A percentile compares a stretch with the other conserved stretches of the same genome.
phyloP scores from a whole-genome alignment of 1,140 invertebrate genomes.

The Drosophila albomicans region DNA sequence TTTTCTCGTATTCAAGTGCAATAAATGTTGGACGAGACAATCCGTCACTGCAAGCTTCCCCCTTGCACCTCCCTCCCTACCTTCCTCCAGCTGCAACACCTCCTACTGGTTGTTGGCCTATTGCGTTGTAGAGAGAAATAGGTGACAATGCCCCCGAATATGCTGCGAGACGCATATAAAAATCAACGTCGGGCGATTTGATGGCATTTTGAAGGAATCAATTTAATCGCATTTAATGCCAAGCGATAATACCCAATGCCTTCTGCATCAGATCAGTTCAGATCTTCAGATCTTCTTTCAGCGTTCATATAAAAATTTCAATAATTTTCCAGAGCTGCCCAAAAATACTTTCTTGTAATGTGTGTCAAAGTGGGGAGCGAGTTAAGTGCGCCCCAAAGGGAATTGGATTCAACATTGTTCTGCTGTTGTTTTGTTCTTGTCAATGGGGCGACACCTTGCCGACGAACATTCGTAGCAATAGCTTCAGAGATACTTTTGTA shows the following conservation, averaged over 20 bases:
- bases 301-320: conserved; percentile 71
- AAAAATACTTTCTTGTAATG: conserved; percentile 55
- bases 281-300: conserved; percentile 33
- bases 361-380: conserved; percentile 45
- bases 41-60: conserved; percentile 55
- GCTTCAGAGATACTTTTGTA: conserved; percentile 16
- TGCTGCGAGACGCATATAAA: conserved; percentile 55
- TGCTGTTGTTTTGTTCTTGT: conserved; percentile 23
- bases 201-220: conserved; percentile 76
- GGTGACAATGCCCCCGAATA: conserved; percentile 58
- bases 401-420: conserved; percentile 75
- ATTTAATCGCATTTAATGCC: conserved; percentile 83
- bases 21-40: conserved; percentile 73
- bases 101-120: neutral
- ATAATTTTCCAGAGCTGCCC: conserved; percentile 63
- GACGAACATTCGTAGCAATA: conserved; percentile 16
- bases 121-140: conserved; percentile 17
- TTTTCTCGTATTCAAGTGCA: conserved; percentile 65
- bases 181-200: conserved; percentile 67
- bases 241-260: conserved; percentile 46
- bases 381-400: conserved; percentile 71
- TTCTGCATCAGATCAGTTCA: conserved; percentile 23
- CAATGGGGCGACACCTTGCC: conserved; percentile 72
- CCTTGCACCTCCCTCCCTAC: no score
- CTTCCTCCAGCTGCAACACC: neutral